Percentiles rank a stretch among this genome's conserved stretches.
phyloP scores from a whole-genome alignment of 2,113 vertebrate species.

The Scopus umbretta region DNA sequence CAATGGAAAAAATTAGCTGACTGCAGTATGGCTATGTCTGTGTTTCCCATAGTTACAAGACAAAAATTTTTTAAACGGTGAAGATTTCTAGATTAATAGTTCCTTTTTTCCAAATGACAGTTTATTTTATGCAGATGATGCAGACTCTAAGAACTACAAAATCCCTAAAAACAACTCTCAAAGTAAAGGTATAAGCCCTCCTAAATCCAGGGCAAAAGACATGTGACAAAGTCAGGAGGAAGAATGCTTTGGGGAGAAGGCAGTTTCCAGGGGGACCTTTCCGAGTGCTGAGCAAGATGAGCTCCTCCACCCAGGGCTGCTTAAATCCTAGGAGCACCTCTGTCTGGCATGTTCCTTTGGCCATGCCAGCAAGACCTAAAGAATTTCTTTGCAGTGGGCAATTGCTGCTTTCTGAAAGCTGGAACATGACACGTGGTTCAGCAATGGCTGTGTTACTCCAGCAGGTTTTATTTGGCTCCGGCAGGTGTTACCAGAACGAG shows the following conservation, averaged over 20 bases:
- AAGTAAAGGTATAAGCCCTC: neutral
- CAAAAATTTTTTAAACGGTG: neutral
- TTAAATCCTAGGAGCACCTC: neutral
- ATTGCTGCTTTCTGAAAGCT: neutral
- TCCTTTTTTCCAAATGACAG: neutral
- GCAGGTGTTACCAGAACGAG: neutral
- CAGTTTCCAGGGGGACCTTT: neutral
- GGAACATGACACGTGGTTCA: neutral
- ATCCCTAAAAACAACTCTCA: neutral
- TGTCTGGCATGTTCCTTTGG: neutral
- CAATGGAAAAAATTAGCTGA: neutral
- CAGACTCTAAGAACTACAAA: neutral
- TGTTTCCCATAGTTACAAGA: constrained; percentile 33
- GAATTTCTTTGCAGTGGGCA: neutral
- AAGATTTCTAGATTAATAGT: neutral
- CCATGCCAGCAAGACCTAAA: neutral
- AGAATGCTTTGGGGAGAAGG: neutral
- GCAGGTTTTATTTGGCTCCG: neutral
- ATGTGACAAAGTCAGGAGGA: neutral
- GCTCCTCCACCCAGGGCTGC: neutral
- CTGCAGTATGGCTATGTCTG: neutral
- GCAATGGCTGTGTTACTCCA: neutral
- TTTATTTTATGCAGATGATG: neutral
- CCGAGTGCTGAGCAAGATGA: neutral
- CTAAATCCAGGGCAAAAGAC: neutral